Conservation (phyloP, 2,888 invertebrate genomes). For the Scrobipalpa atriplicella region DNA sequence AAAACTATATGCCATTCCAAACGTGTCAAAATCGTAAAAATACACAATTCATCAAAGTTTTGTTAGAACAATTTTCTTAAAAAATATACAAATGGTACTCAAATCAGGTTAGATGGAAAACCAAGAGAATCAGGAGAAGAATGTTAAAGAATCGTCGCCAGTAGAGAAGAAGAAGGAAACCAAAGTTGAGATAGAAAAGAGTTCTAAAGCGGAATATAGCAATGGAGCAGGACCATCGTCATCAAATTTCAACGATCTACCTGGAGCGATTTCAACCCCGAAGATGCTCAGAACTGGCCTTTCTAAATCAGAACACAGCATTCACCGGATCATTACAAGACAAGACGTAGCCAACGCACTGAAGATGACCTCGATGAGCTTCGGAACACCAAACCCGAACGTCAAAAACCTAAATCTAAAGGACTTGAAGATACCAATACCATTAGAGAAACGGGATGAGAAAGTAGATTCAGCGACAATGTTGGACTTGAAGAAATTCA, state of each 20-base stretch:
- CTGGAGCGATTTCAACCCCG: constrained; percentile 57
- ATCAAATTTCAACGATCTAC: constrained; percentile 44
- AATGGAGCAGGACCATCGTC: constrained; percentile 68
- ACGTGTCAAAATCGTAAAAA: constrained; percentile 16
- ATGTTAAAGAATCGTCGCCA: constrained; percentile 47
- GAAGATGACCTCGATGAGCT: constrained; percentile 60
- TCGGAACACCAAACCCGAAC: constrained; percentile 43
- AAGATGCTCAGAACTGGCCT: constrained; percentile 49
- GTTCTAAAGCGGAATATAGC: neutral
- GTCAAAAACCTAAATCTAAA: constrained; percentile 49
- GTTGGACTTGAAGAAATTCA: constrained; percentile 66
- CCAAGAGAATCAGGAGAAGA: constrained; percentile 49
- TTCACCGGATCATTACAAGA: constrained; percentile 64
- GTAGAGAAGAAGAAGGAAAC: constrained; percentile 43
- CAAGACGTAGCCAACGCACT: constrained; percentile 68
- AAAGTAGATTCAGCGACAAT: constrained; percentile 55
- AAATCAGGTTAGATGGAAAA: constrained; percentile 64
- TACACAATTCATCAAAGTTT: constrained; percentile 18
- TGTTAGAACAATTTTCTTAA: constrained; percentile 22
- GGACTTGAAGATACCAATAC: constrained; percentile 59
- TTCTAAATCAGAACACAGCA: constrained; percentile 74
- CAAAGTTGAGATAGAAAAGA: constrained; percentile 35
- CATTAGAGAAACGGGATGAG: constrained; percentile 44
- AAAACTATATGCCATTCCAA: constrained; percentile 4
- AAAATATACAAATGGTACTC: constrained; percentile 57